Evolutionary conservation across 2,113 vertebrate genomes (phyloP).

Genomic region (Mirza zaza): DNA sequence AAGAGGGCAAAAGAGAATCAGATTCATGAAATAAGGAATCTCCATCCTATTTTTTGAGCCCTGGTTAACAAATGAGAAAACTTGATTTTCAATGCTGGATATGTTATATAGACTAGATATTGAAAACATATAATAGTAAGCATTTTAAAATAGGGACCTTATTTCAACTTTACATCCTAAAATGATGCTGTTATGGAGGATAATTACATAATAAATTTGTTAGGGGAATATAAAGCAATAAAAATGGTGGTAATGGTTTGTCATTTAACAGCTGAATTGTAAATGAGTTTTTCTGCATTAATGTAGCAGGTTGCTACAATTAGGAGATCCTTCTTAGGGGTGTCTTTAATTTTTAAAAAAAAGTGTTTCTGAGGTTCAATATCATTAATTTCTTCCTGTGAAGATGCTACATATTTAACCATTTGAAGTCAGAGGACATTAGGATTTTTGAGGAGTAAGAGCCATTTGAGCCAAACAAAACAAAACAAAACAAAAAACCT

Average conservation of each 20-base stretch:
- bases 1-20: neutral
- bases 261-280: constrained; percentile 85
- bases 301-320: constrained; percentile 78
- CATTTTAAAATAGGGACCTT: constrained; percentile 71
- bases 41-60: neutral
- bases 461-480: neutral
- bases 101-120: constrained; percentile 37
- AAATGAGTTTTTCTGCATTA: constrained; percentile 82
- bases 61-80: constrained; percentile 3
- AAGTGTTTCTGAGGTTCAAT: constrained; percentile 59
- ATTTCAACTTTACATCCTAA: constrained; percentile 76
- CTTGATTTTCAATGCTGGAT: neutral
- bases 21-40: neutral
- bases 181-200: constrained; percentile 70
- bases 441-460: neutral
- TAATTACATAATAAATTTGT: constrained; percentile 86
- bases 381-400: constrained; percentile 70
- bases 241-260: constrained; percentile 83
- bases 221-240: constrained; percentile 81
- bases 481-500: too few species aligned
- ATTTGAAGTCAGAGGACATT: neutral
- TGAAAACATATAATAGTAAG: constrained; percentile 58
- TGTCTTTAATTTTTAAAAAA: constrained; percentile 75
- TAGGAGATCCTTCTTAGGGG: constrained; percentile 78
- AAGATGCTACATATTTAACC: neutral